Evolutionary conservation across 1,140 invertebrate species (phyloP), one percentile per base, ranked within the genome.

Genomic region (Ostrea denselamellosa): DNA sequence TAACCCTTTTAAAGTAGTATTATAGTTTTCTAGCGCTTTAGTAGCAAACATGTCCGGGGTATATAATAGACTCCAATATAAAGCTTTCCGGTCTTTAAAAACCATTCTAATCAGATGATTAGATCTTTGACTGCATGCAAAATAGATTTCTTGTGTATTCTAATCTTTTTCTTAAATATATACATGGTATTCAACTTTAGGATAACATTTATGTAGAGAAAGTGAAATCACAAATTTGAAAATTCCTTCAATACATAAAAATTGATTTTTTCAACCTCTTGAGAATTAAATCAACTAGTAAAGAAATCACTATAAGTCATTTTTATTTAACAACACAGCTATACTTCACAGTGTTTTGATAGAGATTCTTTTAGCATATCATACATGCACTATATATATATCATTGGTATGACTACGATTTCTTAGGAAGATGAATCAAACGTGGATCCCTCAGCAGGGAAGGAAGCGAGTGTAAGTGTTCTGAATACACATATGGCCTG

Each of bases 301-400:
- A 56, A 56, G 14, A 56, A 58, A 58, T 8, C 19, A 44, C 19
- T 14, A 58, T 58, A 58, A 58, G 0, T 12, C 34, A 44, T 44
- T 44, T 44, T 44, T 2, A 44, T 44, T 44, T 44, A 44, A 44
- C 34, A 44, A 5, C 5, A n/a, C n/a, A n/a, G n/a, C n/a, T n/a
- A n/a, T 44, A 44, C 34, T 5, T 44, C 34, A 1, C 34, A 62
- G 56, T 62, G 17, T 62, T 56, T 56, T 17, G 56, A 62, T 19
- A 62, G 56, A 2, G 17, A 62, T 62, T 62, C 54, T 56, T 8
- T 62, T 62, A 7, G 56, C 56, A 62, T n/a, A 19, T 62, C 7
- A 62, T 62, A 62, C 54, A 56, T n/a, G 56, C n/a, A 62, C 19
- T 19, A 77, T 77, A 77, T 77, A 28, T 12, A 77, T 77, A 77